Percentiles rank a stretch among this genome's conserved stretches.
Evolutionary conservation across 2,797 vertebrate species (phyloP).

Genomic region (Nasua narica): DNA sequence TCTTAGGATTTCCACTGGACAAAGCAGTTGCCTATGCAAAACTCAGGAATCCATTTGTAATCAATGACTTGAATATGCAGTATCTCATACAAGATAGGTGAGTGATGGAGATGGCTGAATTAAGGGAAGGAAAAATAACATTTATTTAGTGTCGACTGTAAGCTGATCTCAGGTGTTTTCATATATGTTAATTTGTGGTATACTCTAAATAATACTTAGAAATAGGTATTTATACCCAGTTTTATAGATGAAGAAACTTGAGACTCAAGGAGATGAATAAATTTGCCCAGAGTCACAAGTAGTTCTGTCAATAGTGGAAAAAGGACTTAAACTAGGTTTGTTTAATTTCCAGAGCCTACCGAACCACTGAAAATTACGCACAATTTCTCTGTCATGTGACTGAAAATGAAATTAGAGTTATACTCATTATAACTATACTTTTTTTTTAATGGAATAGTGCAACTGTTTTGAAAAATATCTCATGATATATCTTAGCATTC

Average conservation of each 20-base stretch:
- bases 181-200: neutral
- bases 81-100: slow-evolving; percentile 94
- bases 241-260: neutral
- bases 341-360: slow-evolving; percentile 24
- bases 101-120: slow-evolving; percentile 61
- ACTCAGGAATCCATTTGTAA: slow-evolving; percentile 93
- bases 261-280: neutral
- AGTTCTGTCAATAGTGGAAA: neutral
- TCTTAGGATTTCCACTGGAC: slow-evolving; percentile 92
- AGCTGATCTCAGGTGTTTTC: neutral
- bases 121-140: slow-evolving; percentile 37
- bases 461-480: slow-evolving; percentile 14
- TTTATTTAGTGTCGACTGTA: neutral
- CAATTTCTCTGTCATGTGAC: neutral
- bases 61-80: slow-evolving; percentile 94
- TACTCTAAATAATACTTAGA: neutral
- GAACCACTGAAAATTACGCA: neutral
- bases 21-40: slow-evolving; percentile 93
- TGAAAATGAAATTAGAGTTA: neutral
- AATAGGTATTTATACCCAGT: neutral
- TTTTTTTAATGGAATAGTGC: neutral
- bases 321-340: neutral
- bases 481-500: neutral
- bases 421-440: neutral
- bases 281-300: neutral